These are phyloP conservation scores for Papilio protenor DNA, from an alignment of 2,888 invertebrate species.

Conservation along the genomic window DNA sequence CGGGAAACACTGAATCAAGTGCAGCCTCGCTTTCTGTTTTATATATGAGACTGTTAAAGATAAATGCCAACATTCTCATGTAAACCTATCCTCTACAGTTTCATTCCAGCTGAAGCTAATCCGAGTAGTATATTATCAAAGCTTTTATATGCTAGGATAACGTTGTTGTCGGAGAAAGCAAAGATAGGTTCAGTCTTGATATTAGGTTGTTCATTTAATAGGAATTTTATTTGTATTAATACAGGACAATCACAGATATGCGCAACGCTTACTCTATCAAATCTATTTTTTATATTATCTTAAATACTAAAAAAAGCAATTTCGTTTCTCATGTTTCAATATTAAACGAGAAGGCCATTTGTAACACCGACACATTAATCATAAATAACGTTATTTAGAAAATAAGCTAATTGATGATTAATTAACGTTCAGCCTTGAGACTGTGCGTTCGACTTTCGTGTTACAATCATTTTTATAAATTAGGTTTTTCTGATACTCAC, in stretches of 20 bases:
- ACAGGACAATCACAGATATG: neutral
- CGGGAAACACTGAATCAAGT: conserved; percentile 83
- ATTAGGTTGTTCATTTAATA: neutral
- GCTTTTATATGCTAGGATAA: neutral
- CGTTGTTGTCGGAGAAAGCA: neutral
- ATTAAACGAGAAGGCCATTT: conserved; percentile 9
- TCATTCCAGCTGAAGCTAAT: conserved; percentile 56
- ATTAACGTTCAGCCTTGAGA: neutral
- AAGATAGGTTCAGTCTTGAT: neutral
- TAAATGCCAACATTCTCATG: conserved; percentile 70
- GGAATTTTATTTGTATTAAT: no score
- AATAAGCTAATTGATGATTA: conserved; percentile 23
- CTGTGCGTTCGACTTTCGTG: conserved; percentile 21
- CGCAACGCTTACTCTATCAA: neutral
- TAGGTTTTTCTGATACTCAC: neutral
- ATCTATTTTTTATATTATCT: neutral
- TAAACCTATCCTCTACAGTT: conserved; percentile 56
- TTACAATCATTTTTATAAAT: neutral
- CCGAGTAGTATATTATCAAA: conserved; percentile 44
- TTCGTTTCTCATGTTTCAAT: neutral
- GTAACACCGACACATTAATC: conserved; percentile 14
- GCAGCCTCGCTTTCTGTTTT: conserved; percentile 74
- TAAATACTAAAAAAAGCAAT: neutral
- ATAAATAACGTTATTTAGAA: conserved; percentile 22
- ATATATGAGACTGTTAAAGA: conserved; percentile 74